Conservation (phyloP, 2,888 invertebrate species). For the Acleris holmiana region DNA sequence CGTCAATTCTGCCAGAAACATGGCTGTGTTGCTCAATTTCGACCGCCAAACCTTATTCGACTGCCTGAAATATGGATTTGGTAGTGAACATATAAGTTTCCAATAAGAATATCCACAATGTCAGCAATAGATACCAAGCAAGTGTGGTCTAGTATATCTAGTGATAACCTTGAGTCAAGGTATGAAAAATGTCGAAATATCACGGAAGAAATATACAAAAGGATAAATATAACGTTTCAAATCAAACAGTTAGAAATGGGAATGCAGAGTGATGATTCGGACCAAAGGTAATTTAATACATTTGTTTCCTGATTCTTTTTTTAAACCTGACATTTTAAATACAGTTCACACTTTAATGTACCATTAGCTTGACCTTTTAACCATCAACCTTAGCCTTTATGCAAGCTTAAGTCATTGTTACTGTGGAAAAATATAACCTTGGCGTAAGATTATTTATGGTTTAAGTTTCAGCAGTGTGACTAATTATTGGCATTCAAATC, state of each 20-base stretch:
- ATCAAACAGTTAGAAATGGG: slow-evolving; percentile 71
- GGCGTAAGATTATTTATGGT: neutral
- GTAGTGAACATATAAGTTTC: slow-evolving; percentile 60
- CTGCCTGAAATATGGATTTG: slow-evolving; percentile 43
- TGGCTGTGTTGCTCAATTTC: slow-evolving; percentile 58
- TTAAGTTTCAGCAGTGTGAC: slow-evolving; percentile 1
- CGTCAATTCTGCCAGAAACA: slow-evolving; percentile 44
- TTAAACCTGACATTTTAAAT: neutral
- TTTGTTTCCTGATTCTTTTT: neutral
- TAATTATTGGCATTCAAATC: no score
- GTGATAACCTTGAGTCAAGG: slow-evolving; percentile 61
- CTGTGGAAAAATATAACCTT: neutral
- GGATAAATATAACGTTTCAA: slow-evolving; percentile 79
- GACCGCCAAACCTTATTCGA: slow-evolving; percentile 48
- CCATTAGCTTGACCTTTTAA: neutral
- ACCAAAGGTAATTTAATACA: slow-evolving; percentile 61
- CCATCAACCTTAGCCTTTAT: neutral
- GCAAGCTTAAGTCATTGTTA: neutral
- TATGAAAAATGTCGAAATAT: slow-evolving; percentile 79
- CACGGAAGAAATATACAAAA: slow-evolving; percentile 78
- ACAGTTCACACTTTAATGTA: neutral
- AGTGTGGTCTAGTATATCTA: slow-evolving; percentile 58
- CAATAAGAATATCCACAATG: slow-evolving; percentile 58
- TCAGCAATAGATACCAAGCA: slow-evolving; percentile 64
- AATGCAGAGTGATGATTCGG: slow-evolving; percentile 67